Conservation (phyloP, 2,113 vertebrate genomes). For the Stegastes partitus region DNA sequence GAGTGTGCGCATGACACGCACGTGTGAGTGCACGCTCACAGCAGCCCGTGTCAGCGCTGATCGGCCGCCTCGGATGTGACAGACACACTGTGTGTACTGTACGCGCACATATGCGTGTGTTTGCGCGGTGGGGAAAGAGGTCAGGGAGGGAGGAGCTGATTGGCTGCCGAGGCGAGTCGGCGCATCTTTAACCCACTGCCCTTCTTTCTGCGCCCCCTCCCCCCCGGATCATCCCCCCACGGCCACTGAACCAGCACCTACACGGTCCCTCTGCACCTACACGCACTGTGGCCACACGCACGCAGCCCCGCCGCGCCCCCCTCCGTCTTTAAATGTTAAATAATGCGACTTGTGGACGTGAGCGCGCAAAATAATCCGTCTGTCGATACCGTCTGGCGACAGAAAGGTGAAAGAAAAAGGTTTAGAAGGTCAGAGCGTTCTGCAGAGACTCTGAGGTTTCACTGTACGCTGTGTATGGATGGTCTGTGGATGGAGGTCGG, state of each 20-base stretch:
- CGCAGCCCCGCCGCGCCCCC: not conserved
- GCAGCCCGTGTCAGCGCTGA: not conserved
- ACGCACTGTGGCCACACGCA: not conserved
- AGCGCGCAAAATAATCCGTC: conserved; percentile 32
- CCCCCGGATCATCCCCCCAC: conserved; percentile 17
- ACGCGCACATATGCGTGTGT: conserved; percentile 24
- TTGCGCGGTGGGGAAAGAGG: conserved; percentile 36
- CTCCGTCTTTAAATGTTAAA: conserved; percentile 42
- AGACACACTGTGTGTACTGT: conserved; percentile 27
- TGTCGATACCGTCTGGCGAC: conserved; percentile 38
- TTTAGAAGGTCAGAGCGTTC: conserved; percentile 51
- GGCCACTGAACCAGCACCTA: conserved; percentile 13
- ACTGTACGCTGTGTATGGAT: too few species aligned
- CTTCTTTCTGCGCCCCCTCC: conserved; percentile 61
- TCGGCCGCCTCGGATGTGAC: conserved; percentile 35
- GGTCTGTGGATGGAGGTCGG: too few species aligned
- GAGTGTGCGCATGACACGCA: too few species aligned
- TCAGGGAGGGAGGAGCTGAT: conserved; percentile 64
- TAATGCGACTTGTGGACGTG: conserved; percentile 47
- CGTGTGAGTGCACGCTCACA: conserved; percentile 21
- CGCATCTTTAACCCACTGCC: conserved; percentile 80
- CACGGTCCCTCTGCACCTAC: not conserved
- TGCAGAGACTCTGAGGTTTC: conserved; percentile 10
- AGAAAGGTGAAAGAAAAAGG: conserved; percentile 11
- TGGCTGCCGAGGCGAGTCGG: conserved; percentile 67